A percentile compares a stretch with the other conserved stretches of the same genome.
These are phyloP conservation scores for Desmodus rotundus DNA, from an alignment of 2,113 vertebrate genomes.

Conservation along the genomic window DNA sequence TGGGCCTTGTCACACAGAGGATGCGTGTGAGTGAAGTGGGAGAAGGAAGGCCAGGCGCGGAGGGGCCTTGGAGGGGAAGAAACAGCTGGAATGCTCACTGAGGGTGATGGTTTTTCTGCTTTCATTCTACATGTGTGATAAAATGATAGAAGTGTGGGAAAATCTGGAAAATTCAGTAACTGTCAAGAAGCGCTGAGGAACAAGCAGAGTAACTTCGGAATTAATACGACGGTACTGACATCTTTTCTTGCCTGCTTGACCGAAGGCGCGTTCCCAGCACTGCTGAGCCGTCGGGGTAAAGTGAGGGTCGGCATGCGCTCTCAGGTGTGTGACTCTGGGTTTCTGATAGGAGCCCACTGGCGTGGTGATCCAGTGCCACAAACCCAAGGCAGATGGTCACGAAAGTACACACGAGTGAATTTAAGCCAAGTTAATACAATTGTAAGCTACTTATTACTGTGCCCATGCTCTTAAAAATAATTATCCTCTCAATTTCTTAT, in stretches of 20 bases:
- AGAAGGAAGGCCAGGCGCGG: not conserved
- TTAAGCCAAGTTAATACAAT: constrained; percentile 61
- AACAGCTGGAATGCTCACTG: not conserved
- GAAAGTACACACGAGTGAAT: constrained; percentile 53
- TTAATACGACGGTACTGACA: not conserved
- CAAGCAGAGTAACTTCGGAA: not conserved
- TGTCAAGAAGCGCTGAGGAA: not conserved
- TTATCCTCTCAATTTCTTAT: constrained; percentile 74
- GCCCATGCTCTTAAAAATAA: constrained; percentile 67
- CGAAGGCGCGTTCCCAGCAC: not conserved
- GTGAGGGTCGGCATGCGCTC: not conserved
- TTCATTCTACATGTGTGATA: not conserved
- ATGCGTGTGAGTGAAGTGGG: not conserved
- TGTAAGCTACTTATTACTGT: constrained; percentile 62
- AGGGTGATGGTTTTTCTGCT: not conserved
- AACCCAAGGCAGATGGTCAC: constrained; percentile 22
- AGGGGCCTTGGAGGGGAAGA: not conserved
- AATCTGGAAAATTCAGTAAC: not conserved
- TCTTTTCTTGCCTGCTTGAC: not conserved
- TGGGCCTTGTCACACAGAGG: not conserved
- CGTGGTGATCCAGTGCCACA: not conserved
- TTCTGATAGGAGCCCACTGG: constrained; percentile 13
- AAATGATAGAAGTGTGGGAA: not conserved
- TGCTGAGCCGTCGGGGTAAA: not conserved
- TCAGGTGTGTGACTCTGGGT: not conserved